These are phyloP conservation scores for Paedocypris micromegethes DNA, from an alignment of 2,797 vertebrate genomes.

Conservation along the genomic window DNA sequence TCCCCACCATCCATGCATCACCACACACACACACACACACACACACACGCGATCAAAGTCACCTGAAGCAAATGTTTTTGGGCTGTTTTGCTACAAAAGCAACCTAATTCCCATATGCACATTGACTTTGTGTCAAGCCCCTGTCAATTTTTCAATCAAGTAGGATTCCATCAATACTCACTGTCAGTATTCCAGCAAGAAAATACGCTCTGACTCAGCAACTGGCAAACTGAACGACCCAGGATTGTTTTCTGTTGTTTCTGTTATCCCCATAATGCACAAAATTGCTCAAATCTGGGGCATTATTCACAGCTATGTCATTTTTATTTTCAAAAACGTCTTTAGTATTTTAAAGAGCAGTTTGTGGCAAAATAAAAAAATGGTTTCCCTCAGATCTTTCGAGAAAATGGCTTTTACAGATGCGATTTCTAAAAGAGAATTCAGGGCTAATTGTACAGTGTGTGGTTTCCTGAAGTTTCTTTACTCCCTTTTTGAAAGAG, in stretches of 20 bases:
- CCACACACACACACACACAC: too few species aligned
- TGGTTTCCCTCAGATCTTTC: too few species aligned
- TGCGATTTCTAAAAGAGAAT: slow-evolving; percentile 62
- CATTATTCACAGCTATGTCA: too few species aligned
- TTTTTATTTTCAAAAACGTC: too few species aligned
- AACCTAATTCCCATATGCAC: not conserved
- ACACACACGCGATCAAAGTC: too few species aligned
- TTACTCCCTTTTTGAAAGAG: slow-evolving; percentile 66
- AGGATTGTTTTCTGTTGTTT: slow-evolving; percentile 21
- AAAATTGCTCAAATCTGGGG: too few species aligned
- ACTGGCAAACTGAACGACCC: slow-evolving; percentile 34
- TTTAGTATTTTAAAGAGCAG: slow-evolving; percentile 4
- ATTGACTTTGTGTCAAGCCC: not conserved
- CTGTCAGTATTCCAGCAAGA: slow-evolving; percentile 15
- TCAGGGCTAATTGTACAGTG: slow-evolving; percentile 63
- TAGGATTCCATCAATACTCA: slow-evolving; percentile 7
- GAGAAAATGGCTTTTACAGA: slow-evolving; percentile 44
- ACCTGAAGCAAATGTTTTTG: too few species aligned
- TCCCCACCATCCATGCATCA: too few species aligned
- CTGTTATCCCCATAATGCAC: slow-evolving; percentile 3
- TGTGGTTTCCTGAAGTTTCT: slow-evolving; percentile 59
- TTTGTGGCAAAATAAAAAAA: too few species aligned
- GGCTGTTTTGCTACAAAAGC: too few species aligned
- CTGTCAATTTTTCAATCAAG: slow-evolving; percentile 1
- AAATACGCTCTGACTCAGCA: slow-evolving; percentile 17